These are phyloP conservation scores for Biston betularia DNA, from an alignment of 2,888 invertebrate genomes.

Conservation along the genomic window DNA sequence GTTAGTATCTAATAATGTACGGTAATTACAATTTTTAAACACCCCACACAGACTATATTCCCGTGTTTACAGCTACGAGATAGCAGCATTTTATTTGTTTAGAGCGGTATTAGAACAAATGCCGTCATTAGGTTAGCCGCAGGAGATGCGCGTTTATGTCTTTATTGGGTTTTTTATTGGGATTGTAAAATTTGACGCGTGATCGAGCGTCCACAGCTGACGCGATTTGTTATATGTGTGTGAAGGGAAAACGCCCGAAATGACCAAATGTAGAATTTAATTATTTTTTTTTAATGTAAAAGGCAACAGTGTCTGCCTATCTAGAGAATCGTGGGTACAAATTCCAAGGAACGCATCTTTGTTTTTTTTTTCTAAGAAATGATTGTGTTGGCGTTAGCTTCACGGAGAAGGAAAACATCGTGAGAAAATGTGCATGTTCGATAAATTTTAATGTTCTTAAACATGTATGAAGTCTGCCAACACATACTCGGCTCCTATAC, in stretches of 20 bases:
- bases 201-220: slow-evolving; percentile 64
- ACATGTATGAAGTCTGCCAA: too few relatives aligned
- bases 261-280: neutral
- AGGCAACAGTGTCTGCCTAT: too few relatives aligned
- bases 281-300: neutral
- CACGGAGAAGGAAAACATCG: too few relatives aligned
- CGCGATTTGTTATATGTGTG: slow-evolving; percentile 40
- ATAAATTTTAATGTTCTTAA: neutral
- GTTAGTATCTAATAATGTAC: too few relatives aligned
- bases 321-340: neutral
- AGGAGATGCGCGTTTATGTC: slow-evolving; percentile 77
- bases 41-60: slow-evolving; percentile 15
- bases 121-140: slow-evolving; percentile 81
- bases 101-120: slow-evolving; percentile 66
- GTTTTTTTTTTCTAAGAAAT: too few relatives aligned
- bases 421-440: too few relatives aligned
- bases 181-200: slow-evolving; percentile 60
- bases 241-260: neutral
- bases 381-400: too few relatives aligned
- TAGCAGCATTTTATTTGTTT: slow-evolving; percentile 75
- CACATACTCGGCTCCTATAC: too few relatives aligned
- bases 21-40: neutral
- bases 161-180: slow-evolving; percentile 76
- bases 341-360: neutral
- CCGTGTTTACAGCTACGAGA: slow-evolving; percentile 23